Conservation (phyloP, 1,140 invertebrate species). For the Caenorhabditis brenneri region DNA sequence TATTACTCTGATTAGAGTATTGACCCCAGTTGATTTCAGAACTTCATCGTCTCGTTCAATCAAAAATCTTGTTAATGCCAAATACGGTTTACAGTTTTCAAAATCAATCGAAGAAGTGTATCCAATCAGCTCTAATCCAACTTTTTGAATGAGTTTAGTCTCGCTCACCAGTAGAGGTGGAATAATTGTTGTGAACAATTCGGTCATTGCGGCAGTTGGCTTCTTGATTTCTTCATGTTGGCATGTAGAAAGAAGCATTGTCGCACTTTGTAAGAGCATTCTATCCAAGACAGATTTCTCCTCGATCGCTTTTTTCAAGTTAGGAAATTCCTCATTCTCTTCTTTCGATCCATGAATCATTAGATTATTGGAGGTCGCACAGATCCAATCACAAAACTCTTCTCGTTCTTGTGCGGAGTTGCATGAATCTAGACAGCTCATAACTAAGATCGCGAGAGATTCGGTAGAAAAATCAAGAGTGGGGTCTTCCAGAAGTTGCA, state of each 20-base stretch:
- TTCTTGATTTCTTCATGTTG: conserved; percentile 1
- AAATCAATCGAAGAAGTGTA: not conserved
- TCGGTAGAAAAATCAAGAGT: not conserved
- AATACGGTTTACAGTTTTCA: not conserved
- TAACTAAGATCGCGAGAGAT: not conserved
- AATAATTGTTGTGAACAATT: not conserved
- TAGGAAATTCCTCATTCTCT: not conserved
- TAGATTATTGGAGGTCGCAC: not conserved
- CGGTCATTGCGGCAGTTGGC: not conserved
- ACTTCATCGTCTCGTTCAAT: conserved; percentile 13
- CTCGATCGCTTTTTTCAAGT: not conserved
- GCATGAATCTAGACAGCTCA: not conserved
- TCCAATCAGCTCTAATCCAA: conserved; percentile 17
- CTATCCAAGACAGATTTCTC: not conserved
- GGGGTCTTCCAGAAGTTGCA: not conserved
- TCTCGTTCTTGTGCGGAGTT: not conserved
- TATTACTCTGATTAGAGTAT: not conserved
- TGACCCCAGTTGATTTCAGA: not conserved
- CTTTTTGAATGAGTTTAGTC: not conserved
- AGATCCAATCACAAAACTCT: not conserved
- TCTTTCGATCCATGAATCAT: not conserved
- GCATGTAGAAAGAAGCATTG: conserved; percentile 9
- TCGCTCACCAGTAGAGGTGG: not conserved
- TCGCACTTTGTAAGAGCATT: not conserved
- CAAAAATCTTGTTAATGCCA: not conserved